phyloP scores from a whole-genome alignment of 2,888 invertebrate species.

The Eupithecia subumbrata region DNA sequence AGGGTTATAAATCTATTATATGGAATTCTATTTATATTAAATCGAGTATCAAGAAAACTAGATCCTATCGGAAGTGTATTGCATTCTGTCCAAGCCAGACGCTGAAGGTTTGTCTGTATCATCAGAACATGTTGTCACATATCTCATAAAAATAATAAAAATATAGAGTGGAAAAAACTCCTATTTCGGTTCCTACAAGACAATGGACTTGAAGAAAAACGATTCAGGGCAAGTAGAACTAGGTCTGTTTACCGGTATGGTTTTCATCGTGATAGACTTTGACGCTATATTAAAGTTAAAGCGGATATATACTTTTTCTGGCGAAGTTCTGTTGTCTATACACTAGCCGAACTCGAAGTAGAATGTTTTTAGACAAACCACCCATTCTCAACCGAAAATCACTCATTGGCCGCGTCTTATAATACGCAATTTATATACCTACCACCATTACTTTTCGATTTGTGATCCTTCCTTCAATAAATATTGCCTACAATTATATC shows the following conservation, averaged over 20 bases:
- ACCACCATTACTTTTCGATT: too few relatives aligned
- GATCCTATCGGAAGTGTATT: too few relatives aligned
- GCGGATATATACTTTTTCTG: neutral
- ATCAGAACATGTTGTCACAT: neutral
- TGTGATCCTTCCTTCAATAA: too few relatives aligned
- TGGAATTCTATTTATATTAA: constrained; percentile 24
- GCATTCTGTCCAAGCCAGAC: neutral
- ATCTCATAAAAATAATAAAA: neutral
- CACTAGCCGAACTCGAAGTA: too few relatives aligned
- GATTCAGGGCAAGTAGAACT: neutral
- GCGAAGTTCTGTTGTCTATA: too few relatives aligned
- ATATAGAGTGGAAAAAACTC: neutral
- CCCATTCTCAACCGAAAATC: too few relatives aligned
- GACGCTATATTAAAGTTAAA: neutral
- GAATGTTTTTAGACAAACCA: too few relatives aligned
- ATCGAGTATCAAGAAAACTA: neutral
- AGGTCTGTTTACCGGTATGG: neutral
- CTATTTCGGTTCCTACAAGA: neutral
- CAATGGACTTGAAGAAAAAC: neutral
- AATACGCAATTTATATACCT: too few relatives aligned
- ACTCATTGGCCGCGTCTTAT: too few relatives aligned
- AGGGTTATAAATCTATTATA: constrained; percentile 38
- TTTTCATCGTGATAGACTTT: neutral
- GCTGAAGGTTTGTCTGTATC: neutral
- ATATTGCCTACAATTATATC: too few relatives aligned